phyloP scores from a whole-genome alignment of 2,797 vertebrate species.

The Platalea minor region DNA sequence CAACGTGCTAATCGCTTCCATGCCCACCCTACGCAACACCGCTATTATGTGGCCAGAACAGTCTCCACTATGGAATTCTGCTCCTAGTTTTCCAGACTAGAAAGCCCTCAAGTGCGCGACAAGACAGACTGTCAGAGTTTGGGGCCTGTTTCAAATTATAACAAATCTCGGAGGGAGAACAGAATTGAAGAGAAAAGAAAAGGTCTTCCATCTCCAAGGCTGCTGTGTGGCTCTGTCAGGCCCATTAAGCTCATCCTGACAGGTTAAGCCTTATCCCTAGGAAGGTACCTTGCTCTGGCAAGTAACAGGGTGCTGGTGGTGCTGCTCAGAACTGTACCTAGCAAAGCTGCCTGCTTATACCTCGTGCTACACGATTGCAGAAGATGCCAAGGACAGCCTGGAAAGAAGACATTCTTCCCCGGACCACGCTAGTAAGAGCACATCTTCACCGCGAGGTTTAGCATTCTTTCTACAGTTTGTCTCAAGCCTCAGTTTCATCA shows the following conservation, averaged over 20 bases:
- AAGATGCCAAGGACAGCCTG: not conserved
- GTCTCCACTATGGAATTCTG: not conserved
- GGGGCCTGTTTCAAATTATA: not conserved
- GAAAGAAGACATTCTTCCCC: not conserved
- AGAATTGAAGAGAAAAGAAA: not conserved
- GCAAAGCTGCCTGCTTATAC: not conserved
- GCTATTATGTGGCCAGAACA: fast-evolving
- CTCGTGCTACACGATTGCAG: not conserved
- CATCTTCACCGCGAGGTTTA: not conserved
- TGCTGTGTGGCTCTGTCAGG: not conserved
- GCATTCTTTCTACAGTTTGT: fast-evolving
- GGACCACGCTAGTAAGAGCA: too few species aligned
- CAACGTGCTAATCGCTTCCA: fast-evolving
- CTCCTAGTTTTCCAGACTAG: not conserved
- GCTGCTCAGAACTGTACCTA: not conserved
- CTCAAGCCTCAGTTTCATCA: not conserved
- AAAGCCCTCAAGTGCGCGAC: not conserved
- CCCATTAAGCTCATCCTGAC: not conserved
- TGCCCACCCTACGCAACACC: not conserved
- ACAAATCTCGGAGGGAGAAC: not conserved
- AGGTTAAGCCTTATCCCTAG: not conserved
- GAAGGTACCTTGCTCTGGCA: not conserved
- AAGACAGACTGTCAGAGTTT: not conserved
- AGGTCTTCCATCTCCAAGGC: not conserved
- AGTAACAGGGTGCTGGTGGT: not conserved